Evolutionary conservation across 2,797 vertebrate species (phyloP), one percentile per base, ranked within the genome.

Genomic region (Pipistrellus pygmaeus): DNA sequence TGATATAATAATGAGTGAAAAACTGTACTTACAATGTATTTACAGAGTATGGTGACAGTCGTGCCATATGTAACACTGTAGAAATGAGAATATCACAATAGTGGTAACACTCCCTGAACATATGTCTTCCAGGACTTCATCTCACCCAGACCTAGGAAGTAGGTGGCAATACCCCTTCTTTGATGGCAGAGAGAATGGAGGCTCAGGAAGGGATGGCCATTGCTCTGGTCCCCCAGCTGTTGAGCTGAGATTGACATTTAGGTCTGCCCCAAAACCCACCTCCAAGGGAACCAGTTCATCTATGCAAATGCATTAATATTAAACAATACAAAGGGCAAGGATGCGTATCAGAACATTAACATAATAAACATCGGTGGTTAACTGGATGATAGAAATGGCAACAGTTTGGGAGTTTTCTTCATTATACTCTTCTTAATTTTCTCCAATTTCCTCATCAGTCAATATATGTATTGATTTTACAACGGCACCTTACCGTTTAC

Each of bases 341-440:
- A 1, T 6, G 30, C 30, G 1, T 17, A 21, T 20, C 1, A 4
- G 27, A 20, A 3, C 21, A 20, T 11, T 6, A 21, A 6, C 8
- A 46, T 0, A 3, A 20, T 11, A 4, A 21, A 6, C 8, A 46
- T 0, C 4, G 6, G 8, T 5, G 6, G 12, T 32, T 30, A 35
- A 17, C 25, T 46, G 0, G 2, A 15, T 15, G 21, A 21, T 27
- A 38, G 62, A 60, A 48, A 38, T n/a, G 55, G 2, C 30, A 44
- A 10, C 30, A 12, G 15, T 51, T 15, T 44, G 25, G 18, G 27
- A 9, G 20, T 64, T 94, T 64, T 57, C n/a, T 57, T 78, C 17
- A 8, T 20, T 76, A 30, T 2, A 21, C 6, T 53, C 71, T 72
- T 3, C 55, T 44, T 55, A 32, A 27, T 77, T 87, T 75, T 78